Evolutionary conservation across 2,113 vertebrate species (phyloP), one percentile per base, ranked within the genome.

Genomic region (Gopherus evgoodei): DNA sequence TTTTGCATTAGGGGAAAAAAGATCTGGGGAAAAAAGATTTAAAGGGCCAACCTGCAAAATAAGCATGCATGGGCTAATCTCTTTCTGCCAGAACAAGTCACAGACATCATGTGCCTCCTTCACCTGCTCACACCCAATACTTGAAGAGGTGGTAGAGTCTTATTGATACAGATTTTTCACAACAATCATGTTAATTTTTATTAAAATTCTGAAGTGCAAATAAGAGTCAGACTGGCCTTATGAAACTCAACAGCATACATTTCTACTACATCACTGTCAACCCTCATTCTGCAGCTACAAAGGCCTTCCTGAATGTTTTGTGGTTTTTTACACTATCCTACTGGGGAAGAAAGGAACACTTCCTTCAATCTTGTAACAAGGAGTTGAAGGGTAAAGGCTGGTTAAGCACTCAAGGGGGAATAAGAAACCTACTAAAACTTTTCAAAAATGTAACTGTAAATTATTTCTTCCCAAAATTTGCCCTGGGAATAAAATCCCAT

Each of bases 401-500:
- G 42, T 9, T 29, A 81, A n/a, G n/a, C 65, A 72, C 65, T 72
- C 42, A 42, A 2, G 31, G 25, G 2, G 65, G 25, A 17, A 80
- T 78, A 81, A 11, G n/a, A 84, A 88, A 8, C 47, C 50, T 72
- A 24, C 42, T n/a, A 75, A 62, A 56, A 17, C n/a, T 16, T 87
- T 69, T 16, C 35, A 53, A 50, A 47, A 93, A 80, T 80, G 75
- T 0, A 2, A 11, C 21, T 42, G 31, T 31, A 83, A 91, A 31
- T 5, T 17, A 12, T 17, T 25, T 82, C 42, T 87, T 5, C 38
- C 38, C 91, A 91, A 84, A 87, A 56, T 50, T 25, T 88, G 42
- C 59, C 0, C 12, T 24, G 54, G 47, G 24, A 79, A 31, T 4
- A 84, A 95, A 93, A 87, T 62, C 24, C 52, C 0, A 0, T 1